Base-by-base conservation (phyloP, 2,797 vertebrate species). In the Psittacula echo region DNA sequence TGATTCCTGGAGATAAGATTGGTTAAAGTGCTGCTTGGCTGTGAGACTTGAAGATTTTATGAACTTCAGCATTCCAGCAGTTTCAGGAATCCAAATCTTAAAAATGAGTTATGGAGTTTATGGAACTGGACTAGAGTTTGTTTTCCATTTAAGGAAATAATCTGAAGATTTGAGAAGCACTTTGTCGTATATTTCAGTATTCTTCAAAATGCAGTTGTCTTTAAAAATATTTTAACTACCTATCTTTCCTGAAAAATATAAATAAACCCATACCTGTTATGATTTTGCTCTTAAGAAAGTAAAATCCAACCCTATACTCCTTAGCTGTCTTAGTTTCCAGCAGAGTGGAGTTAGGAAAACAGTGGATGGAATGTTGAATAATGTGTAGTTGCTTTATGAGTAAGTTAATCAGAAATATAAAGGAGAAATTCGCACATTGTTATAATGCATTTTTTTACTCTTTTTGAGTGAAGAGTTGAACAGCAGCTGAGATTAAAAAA, bases 1-100 rank as follows among this genome's bases (percentile, higher is more conserved):
- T 94, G 92, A 95, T 93, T 97, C 84, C 90, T 95, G 88, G 67
- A 93, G 92, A 95, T 94, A 96, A 95, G 80, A 82, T 70, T 91
- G 60, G 77, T 94, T 94, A 68, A 87, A 94, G 64, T 64, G 44
- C 85, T 94, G 47, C 54, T 93, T 90, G 87, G 85, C 93, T 93
- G 56, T 85, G 60, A 85, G 88, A 67, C 51, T 27, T 90, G 71
- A 94, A 95, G 86, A 79, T 84, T 92, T 92, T 67, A 78, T 92
- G 93, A 94, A 95, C 92, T 88, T 96, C 60, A 90, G 34, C 94
- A 95, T 97, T 97, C 90, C 86, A 94, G 56, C 66, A 92, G 48
- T 93, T 97, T 93, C 64, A 89, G 74, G 88, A 95, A 93, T 95
- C 83, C 81, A 87, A 3, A 96, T 95, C 90, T 96, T 95, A 86